A percentile compares a stretch with the other conserved stretches of the same genome.
These are phyloP conservation scores for Planiliza haematocheilus DNA, from an alignment of 2,113 vertebrate species.

Conservation along the genomic window DNA sequence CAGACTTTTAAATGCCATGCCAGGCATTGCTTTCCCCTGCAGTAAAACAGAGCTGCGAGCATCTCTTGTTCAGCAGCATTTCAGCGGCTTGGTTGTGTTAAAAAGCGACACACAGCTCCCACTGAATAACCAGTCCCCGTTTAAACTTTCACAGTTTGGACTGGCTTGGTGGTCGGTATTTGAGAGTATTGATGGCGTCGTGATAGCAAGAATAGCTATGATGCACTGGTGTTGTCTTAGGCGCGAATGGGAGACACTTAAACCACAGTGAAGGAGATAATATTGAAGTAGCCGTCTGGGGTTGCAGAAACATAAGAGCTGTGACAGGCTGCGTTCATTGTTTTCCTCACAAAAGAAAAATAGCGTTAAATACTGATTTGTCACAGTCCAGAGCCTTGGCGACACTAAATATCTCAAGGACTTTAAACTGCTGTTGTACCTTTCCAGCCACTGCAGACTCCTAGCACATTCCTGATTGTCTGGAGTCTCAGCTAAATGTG, in stretches of 20 bases:
- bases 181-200: slow-evolving; percentile 10
- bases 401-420: slow-evolving; percentile 22
- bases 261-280: slow-evolving; percentile 37
- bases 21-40: slow-evolving; percentile 1
- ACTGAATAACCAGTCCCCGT: slow-evolving; percentile 10
- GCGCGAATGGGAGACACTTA: slow-evolving; percentile 12
- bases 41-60: background rate
- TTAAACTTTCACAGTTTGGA: slow-evolving; percentile 17
- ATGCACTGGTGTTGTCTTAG: slow-evolving; percentile 12
- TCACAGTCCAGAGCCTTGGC: slow-evolving; percentile 5
- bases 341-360: slow-evolving; percentile 19
- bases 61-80: background rate
- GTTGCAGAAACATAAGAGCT: slow-evolving; percentile 10
- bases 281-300: slow-evolving; percentile 22
- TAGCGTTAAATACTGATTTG: slow-evolving; percentile 11
- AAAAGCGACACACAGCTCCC: slow-evolving; percentile 18
- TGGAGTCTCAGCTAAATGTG: slow-evolving; percentile 56
- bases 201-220: slow-evolving; percentile 3
- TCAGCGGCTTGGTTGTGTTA: background rate
- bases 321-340: slow-evolving; percentile 12
- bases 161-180: background rate
- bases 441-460: slow-evolving; percentile 18
- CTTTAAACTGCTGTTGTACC: background rate
- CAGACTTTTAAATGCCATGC: slow-evolving; percentile 7
- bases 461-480: slow-evolving; percentile 50